These are phyloP conservation scores for Diglossa brunneiventris DNA, from an alignment of 2,113 vertebrate genomes.

Conservation along the genomic window DNA sequence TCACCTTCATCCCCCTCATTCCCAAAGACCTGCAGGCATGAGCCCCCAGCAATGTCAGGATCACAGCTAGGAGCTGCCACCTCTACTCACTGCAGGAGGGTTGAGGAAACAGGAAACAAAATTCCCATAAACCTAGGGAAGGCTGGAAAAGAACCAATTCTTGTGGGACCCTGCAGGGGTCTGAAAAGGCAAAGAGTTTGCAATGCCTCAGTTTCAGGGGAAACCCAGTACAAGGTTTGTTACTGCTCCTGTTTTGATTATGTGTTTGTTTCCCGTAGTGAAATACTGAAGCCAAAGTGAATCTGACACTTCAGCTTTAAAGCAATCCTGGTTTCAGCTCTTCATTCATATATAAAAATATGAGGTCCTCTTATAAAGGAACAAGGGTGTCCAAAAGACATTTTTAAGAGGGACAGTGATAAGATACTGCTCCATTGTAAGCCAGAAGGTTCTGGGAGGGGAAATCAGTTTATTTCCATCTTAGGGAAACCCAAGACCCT, in stretches of 20 bases:
- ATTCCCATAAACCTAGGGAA: not conserved
- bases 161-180: not conserved
- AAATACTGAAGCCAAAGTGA: not conserved
- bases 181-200: not conserved
- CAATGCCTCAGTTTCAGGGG: not conserved
- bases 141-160: not conserved
- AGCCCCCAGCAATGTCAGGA: not conserved
- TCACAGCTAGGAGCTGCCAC: not conserved
- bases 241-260: not conserved
- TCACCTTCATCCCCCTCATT: not conserved
- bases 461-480: not conserved
- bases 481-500: not conserved
- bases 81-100: not conserved
- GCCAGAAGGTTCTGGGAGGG: not conserved
- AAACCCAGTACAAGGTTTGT: not conserved
- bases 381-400: not conserved
- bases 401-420: not conserved
- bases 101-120: not conserved
- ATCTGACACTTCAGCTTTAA: not conserved
- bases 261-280: not conserved
- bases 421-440: not conserved
- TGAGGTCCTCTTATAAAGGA: not conserved
- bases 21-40: not conserved
- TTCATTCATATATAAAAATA: not conserved
- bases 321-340: not conserved